Percentiles rank a stretch among this genome's conserved stretches.
These are phyloP conservation scores for Galago senegalensis DNA, from an alignment of 2,797 vertebrate species.

Conservation along the genomic window DNA sequence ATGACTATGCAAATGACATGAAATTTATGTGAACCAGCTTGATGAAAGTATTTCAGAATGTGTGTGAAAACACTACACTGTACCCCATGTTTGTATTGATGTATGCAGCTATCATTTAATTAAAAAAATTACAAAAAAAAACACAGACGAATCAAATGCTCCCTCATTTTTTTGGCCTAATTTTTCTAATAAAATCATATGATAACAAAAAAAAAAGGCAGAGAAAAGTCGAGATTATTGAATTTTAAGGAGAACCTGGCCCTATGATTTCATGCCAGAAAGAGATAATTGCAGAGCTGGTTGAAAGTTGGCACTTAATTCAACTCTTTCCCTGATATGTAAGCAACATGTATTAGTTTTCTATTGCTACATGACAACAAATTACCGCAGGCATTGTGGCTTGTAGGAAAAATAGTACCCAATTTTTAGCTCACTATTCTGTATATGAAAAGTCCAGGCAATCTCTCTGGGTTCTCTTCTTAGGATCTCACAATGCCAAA, in stretches of 20 bases:
- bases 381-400: background rate
- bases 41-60: too few species aligned
- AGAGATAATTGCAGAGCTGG: background rate
- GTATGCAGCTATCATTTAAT: too few species aligned
- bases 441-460: background rate
- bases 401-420: slow-evolving; percentile 12
- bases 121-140: background rate
- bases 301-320: background rate
- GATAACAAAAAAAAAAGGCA: background rate
- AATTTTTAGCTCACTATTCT: slow-evolving; percentile 1
- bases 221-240: background rate
- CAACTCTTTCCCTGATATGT: background rate
- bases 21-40: too few species aligned
- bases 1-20: too few species aligned
- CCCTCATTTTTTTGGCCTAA: background rate
- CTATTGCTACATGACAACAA: background rate
- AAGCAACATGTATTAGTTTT: background rate
- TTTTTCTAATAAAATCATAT: slow-evolving; percentile 46
- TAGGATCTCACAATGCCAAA: background rate
- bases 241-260: background rate
- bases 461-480: slow-evolving; percentile 4
- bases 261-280: background rate
- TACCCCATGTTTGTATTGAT: too few species aligned
- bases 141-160: slow-evolving; percentile 18
- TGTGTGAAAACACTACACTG: too few species aligned